Evolutionary conservation across 2,888 invertebrate genomes (phyloP).

Genomic region (Dicyrtoma fusca): DNA sequence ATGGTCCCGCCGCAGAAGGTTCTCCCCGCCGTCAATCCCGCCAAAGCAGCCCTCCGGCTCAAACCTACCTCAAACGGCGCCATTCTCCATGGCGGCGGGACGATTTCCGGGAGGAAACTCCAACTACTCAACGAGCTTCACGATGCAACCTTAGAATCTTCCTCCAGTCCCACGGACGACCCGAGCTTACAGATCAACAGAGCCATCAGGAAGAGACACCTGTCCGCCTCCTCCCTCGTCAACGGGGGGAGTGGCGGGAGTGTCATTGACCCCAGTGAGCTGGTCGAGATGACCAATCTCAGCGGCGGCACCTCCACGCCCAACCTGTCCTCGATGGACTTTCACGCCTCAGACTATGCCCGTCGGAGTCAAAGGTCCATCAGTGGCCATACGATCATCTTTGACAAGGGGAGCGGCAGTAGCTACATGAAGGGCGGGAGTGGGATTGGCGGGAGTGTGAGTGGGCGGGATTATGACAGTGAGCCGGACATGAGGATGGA

Average conservation of each 20-base stretch:
- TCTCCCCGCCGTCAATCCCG: constrained; percentile 46
- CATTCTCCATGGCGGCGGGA: constrained; percentile 80
- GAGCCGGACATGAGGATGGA: constrained; percentile 71
- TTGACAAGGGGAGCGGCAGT: constrained; percentile 33
- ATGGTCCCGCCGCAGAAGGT: constrained; percentile 52
- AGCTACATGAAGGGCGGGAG: neutral
- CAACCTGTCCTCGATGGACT: constrained; percentile 43
- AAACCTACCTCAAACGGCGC: constrained; percentile 81
- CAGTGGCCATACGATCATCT: constrained; percentile 39
- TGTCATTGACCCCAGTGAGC: neutral
- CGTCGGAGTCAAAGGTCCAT: constrained; percentile 20
- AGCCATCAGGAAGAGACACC: constrained; percentile 47
- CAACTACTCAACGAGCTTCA: constrained; percentile 60
- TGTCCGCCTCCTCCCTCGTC: constrained; percentile 44
- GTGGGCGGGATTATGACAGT: constrained; percentile 61
- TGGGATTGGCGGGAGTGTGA: neutral
- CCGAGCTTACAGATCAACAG: constrained; percentile 34
- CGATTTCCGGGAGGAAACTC: constrained; percentile 73
- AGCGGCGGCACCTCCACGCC: constrained; percentile 51
- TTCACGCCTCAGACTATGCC: constrained; percentile 1
- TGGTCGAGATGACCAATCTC: neutral
- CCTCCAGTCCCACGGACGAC: constrained; percentile 19
- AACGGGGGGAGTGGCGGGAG: constrained; percentile 30
- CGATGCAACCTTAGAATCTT: constrained; percentile 27
- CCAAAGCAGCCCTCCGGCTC: constrained; percentile 66